Evolutionary conservation across 2,888 invertebrate species (phyloP).

Genomic region (Stenichneumon culpator): DNA sequence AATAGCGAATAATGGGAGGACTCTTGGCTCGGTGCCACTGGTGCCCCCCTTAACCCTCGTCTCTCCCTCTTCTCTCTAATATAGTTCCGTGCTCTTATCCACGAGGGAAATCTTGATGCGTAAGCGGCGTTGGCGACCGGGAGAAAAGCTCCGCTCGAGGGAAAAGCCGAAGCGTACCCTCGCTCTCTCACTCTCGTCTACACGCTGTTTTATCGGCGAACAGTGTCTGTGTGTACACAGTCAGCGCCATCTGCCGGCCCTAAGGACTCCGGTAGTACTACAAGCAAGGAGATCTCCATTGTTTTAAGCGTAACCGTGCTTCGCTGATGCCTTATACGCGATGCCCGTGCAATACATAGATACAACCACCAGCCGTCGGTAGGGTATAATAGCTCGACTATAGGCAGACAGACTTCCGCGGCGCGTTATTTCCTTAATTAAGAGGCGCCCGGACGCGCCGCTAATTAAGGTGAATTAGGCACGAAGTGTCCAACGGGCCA

Average conservation of each 20-base stretch:
- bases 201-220: conserved; percentile 1
- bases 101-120: conserved; percentile 60
- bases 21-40: conserved; percentile 1
- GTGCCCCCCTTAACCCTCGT: neutral
- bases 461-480: conserved; percentile 71
- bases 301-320: conserved; percentile 3
- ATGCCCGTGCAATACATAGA: conserved; percentile 23
- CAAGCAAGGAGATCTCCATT: conserved; percentile 10
- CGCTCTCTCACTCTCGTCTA: neutral
- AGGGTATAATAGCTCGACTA: conserved; percentile 44
- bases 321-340: conserved; percentile 15
- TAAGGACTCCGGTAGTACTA: neutral
- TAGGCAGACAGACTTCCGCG: conserved; percentile 26
- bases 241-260: neutral
- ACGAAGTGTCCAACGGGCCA: conserved; percentile 53
- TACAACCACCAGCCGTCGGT: conserved; percentile 7
- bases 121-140: conserved; percentile 42
- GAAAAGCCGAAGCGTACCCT: conserved; percentile 18
- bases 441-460: conserved; percentile 57
- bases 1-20: conserved; percentile 15
- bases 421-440: conserved; percentile 65
- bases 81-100: conserved; percentile 41
- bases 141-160: conserved; percentile 3
- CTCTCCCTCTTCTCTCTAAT: conserved; percentile 27
- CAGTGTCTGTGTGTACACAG: conserved; percentile 5